Evolutionary conservation across 1,140 invertebrate genomes (phyloP).

Genomic region (Meloidogyne chitwoodi): DNA sequence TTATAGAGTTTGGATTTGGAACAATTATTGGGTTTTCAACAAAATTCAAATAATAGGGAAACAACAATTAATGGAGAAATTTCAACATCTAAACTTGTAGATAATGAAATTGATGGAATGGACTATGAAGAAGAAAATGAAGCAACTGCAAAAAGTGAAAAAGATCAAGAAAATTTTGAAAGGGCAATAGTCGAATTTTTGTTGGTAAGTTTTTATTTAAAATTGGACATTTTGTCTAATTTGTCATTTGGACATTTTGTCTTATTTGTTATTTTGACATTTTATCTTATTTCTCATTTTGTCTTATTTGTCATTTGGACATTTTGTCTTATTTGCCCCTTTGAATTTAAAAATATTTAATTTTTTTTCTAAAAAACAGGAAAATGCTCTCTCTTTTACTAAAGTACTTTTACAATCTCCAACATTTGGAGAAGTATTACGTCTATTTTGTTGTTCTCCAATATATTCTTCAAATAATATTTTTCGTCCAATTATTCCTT

Average conservation of each 20-base stretch:
- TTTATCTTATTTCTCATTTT: not conserved
- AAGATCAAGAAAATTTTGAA: not conserved
- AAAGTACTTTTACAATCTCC: not conserved
- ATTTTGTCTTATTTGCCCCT: not conserved
- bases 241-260: too few species aligned
- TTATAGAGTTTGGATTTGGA: conserved; percentile 10
- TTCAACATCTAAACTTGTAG: not conserved
- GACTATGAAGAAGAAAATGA: not conserved
- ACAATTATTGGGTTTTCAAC: conserved; percentile 12
- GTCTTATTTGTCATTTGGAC: not conserved
- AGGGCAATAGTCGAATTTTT: not conserved
- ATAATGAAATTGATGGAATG: conserved; percentile 2
- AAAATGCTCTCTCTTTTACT: conserved; percentile 10
- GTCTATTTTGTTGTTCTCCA: not conserved
- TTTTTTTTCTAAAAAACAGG: not conserved
- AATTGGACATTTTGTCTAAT: too few species aligned
- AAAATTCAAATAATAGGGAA: not conserved
- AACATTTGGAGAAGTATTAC: not conserved
- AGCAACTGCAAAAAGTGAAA: not conserved
- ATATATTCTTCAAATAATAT: not conserved
- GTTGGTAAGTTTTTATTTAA: not conserved
- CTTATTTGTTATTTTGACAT: not conserved
- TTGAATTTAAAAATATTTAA: not conserved
- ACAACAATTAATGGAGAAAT: not conserved
- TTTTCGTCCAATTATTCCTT: conserved; percentile 2